Base-by-base conservation (phyloP, 2,113 vertebrate species). In the Cynoglossus semilaevis region DNA sequence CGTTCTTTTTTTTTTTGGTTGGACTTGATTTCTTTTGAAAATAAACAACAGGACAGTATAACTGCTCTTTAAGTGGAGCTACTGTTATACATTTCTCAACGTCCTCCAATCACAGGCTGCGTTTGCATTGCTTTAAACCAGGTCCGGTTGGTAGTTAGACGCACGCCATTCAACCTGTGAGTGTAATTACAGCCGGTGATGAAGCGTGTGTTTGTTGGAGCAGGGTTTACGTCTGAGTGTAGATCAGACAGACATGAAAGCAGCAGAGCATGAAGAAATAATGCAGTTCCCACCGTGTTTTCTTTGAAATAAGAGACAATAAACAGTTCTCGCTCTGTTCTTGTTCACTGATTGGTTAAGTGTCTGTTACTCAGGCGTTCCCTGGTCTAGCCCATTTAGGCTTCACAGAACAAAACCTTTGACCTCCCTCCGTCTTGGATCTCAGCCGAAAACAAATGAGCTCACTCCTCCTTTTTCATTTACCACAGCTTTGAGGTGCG, bases 361-460 rank as follows among this genome's bases (percentile, higher is more conserved):
- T 35, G 55, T 55, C 47, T 18, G 51, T 68, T 71, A 61, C 40
- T 37, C 54, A 49, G 18, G 46, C 9, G 1, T 2, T 6, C 41
- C 36, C 9, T 6, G 4, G 36, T 49, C 56, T n/a, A 35, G 42
- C 64, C 44, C 29, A 41, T 62, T 67, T 77, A 51, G 22, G 60
- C 50, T 76, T 71, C 58, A 75, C 52, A 67, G 59, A 53, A 13
- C 29, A 15, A 18, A 29, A 72, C 63, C 67, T 35, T 22, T 70
- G 51, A 83, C 70, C 78, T 22, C 35, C 68, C 11, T 5, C 58
- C 61, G 57, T 63, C 29, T 19, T 67, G 62, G 58, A 71, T 55
- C 58, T 50, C 47, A 14, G 41, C 58, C 51, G 51, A 72, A 82
- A 85, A 85, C 51, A 82, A 65, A 77, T 74, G 82, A 80, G 55